These are phyloP conservation scores for Parazoanthus atlanticus DNA, from an alignment of 92 coral and sea anemone genomes.

Conservation along the genomic window DNA sequence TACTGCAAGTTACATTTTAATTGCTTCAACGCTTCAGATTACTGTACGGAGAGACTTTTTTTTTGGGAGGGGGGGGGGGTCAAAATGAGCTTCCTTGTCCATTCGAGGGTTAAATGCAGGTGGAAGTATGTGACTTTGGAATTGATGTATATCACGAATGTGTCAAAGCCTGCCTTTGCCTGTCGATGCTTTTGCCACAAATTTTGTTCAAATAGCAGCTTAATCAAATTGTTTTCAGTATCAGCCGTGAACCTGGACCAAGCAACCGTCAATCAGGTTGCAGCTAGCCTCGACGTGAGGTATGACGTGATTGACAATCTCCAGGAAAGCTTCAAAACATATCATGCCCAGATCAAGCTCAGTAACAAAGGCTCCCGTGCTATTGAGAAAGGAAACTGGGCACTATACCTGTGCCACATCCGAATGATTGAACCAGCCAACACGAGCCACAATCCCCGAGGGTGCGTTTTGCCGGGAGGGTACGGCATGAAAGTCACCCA, in stretches of 20 bases:
- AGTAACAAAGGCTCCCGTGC: constrained; percentile 69
- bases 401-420: constrained; percentile 83
- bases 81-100: too few relatives aligned
- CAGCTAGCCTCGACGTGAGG: constrained; percentile 79
- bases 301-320: constrained; percentile 88
- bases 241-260: constrained; percentile 65
- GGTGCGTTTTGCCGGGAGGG: constrained; percentile 85
- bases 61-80: too few relatives aligned
- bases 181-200: too few relatives aligned
- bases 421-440: constrained; percentile 89
- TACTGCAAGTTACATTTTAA: too few relatives aligned
- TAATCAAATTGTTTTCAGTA: neutral
- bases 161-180: too few relatives aligned
- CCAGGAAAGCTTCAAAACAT: constrained; percentile 77
- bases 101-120: too few relatives aligned
- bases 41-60: too few relatives aligned
- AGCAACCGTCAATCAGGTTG: constrained; percentile 75
- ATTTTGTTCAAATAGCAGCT: neutral
- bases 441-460: constrained; percentile 71
- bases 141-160: too few relatives aligned
- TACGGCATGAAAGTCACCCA: constrained; percentile 73
- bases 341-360: constrained; percentile 72
- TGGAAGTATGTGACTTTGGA: too few relatives aligned
- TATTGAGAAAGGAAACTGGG: constrained; percentile 83
- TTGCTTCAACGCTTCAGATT: too few relatives aligned